Evolutionary conservation across 2,888 invertebrate genomes (phyloP).

Genomic region (Myathropa florea): DNA sequence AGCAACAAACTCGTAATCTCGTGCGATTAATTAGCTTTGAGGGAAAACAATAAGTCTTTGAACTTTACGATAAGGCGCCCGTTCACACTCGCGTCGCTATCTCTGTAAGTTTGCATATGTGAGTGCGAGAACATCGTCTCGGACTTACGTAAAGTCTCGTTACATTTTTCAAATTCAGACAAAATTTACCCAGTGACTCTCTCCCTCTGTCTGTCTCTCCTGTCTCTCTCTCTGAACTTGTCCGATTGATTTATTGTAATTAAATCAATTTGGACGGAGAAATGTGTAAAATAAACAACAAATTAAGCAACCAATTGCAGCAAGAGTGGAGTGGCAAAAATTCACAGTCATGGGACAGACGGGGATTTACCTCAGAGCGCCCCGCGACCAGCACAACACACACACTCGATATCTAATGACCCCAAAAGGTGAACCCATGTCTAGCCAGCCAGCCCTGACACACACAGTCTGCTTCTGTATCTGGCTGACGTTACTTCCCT

Average conservation of each 20-base stretch:
- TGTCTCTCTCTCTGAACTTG: neutral
- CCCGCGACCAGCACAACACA: neutral
- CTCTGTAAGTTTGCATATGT: neutral
- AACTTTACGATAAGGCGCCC: constrained; percentile 53
- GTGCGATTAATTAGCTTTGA: constrained; percentile 38
- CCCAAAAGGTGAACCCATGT: constrained; percentile 70
- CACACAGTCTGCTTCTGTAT: constrained; percentile 51
- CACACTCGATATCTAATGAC: constrained; percentile 66
- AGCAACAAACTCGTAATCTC: constrained; percentile 27
- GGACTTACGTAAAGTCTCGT: constrained; percentile 44
- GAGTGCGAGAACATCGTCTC: neutral
- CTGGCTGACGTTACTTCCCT: constrained; percentile 37
- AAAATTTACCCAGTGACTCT: neutral
- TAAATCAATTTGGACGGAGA: constrained; percentile 30
- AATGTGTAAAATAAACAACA: constrained; percentile 28
- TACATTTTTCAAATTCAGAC: neutral
- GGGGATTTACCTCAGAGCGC: constrained; percentile 1
- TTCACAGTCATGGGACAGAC: neutral
- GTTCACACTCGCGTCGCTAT: constrained; percentile 31
- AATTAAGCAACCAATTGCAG: constrained; percentile 46
- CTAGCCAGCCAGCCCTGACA: constrained; percentile 63
- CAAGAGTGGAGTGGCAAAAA: constrained; percentile 25
- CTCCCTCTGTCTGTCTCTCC: neutral
- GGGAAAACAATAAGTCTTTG: constrained; percentile 57
- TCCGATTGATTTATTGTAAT: constrained; percentile 54